These are phyloP conservation scores for Chlorospingus flavigularis DNA, from an alignment of 2,797 vertebrate species.

Conservation along the genomic window DNA sequence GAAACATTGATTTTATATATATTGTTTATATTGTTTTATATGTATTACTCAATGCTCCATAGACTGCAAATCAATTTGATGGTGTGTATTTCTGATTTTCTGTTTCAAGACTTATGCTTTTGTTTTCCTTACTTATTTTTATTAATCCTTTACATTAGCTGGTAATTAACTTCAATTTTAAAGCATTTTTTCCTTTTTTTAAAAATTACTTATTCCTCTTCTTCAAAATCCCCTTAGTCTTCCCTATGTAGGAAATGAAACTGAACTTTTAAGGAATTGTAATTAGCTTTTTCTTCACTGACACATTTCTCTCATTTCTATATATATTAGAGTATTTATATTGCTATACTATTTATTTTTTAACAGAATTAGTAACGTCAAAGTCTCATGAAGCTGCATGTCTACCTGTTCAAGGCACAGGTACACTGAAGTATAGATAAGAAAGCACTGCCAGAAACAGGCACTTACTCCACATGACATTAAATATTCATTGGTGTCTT, in stretches of 20 bases:
- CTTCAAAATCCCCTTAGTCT: neutral
- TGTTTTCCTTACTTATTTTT: neutral
- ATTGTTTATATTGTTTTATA: neutral
- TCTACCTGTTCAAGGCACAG: neutral
- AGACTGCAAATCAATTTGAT: neutral
- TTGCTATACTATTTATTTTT: neutral
- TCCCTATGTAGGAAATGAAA: neutral
- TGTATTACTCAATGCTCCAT: neutral
- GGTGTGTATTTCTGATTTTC: neutral
- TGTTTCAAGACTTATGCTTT: neutral
- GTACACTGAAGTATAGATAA: neutral
- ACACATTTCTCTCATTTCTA: neutral
- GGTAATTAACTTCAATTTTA: neutral
- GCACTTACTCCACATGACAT: neutral
- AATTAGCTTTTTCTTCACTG: neutral
- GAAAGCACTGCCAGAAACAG: neutral
- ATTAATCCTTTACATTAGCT: neutral
- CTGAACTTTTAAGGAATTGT: neutral
- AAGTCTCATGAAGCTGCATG: neutral
- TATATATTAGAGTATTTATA: no score
- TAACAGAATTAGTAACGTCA: neutral
- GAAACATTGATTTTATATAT: neutral
- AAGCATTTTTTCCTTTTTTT: neutral
- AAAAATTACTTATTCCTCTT: neutral
- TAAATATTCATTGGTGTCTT: neutral